These are phyloP conservation scores for Cataglyphis altisquamis DNA, from an alignment of 2,888 invertebrate genomes.

Conservation along the genomic window DNA sequence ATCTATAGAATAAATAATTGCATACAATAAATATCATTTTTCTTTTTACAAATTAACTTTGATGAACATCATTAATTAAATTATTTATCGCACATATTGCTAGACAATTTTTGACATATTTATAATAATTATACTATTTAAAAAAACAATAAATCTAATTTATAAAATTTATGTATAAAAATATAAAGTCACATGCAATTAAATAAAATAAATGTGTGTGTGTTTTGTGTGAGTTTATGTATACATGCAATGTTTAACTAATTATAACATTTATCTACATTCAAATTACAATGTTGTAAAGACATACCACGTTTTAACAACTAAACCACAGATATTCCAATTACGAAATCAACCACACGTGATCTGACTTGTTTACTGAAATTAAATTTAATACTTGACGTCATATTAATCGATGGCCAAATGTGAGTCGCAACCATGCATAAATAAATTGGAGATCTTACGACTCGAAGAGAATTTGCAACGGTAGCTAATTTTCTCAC, in stretches of 20 bases:
- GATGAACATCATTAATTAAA: background rate
- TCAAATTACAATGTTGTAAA: background rate
- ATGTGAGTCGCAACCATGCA: background rate
- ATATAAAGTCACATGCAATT: background rate
- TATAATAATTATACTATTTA: background rate
- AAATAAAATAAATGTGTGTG: background rate
- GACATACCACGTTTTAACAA: background rate
- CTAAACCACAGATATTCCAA: constrained; percentile 6
- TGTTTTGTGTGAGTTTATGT: background rate
- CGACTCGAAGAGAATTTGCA: background rate
- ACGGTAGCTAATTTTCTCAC: background rate
- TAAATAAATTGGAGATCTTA: constrained; percentile 17
- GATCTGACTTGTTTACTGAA: constrained; percentile 42
- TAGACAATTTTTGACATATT: background rate
- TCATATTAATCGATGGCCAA: constrained; percentile 43
- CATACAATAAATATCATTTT: background rate
- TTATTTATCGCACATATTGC: background rate
- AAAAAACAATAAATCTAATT: background rate
- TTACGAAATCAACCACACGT: constrained; percentile 24
- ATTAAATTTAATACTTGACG: constrained; percentile 50
- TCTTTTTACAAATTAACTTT: background rate
- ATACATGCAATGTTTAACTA: background rate
- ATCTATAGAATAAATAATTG: background rate
- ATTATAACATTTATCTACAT: background rate
- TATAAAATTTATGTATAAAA: background rate